Base-by-base conservation (phyloP, 2,888 invertebrate genomes). In the Alsophila aescularia region DNA sequence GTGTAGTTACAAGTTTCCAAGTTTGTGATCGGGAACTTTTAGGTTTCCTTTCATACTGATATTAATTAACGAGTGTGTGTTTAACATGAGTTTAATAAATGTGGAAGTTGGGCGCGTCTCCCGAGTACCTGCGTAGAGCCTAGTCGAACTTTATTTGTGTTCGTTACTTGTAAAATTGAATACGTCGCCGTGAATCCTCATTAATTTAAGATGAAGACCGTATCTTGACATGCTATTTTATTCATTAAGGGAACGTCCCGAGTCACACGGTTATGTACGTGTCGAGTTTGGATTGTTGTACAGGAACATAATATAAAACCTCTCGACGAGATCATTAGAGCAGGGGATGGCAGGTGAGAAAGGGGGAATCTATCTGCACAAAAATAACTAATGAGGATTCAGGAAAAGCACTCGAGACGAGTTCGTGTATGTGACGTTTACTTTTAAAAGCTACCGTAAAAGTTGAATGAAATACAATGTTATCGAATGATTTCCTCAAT, bases 211-310 rank as follows among this genome's bases (percentile, higher is more conserved):
- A 90, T 84, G 90, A 81, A 85, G 84, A 78, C 85, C 79, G 85
- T 86, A 85, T 85, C 87, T 87, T 84, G 85, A 86, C 85, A 82
- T 87, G 88, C 89, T 90, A 90, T 91, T 91, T 90, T 88, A 90
- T 89, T 90, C 88, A 90, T 88, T 87, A 87, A 81, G 76, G 69
- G 81, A 77, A 73, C 77, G 79, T 77, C 83, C 81, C 77, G 72
- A 77, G 76, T 74, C 75, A 74, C 78, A 75, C 75, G 77, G 72
- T 72, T 81, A 78, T 79, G 75, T 80, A 83, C 83, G 83, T 81
- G 84, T 83, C 75, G 83, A 82, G 78, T 83, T 81, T 62, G 73
- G 77, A 87, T 89, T 89, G 87, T 90, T 89, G 80, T 87, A 75
- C 83, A 21, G 81, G 82, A 79, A 85, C 81, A 87, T 87, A 87